Evolutionary conservation across 2,797 vertebrate genomes (phyloP).

Genomic region (Vultur gryphus): DNA sequence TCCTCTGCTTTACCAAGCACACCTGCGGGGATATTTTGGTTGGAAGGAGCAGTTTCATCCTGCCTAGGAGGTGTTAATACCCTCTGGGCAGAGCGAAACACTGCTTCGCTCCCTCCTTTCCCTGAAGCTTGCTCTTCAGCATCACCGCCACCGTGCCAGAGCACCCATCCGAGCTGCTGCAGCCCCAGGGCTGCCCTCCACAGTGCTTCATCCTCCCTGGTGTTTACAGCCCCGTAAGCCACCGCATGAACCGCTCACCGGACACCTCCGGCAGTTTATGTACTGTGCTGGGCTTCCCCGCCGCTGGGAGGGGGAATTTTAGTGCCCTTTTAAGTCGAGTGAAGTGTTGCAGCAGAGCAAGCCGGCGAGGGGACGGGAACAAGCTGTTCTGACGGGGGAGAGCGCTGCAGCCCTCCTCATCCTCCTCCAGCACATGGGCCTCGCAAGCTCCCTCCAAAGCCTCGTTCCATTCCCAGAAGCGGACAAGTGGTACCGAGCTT

Average conservation of each 20-base stretch:
- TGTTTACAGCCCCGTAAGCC: background rate
- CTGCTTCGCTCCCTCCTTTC: rapidly evolving
- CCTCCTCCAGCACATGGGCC: background rate
- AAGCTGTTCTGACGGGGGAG: background rate
- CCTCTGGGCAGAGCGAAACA: background rate
- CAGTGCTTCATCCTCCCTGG: background rate
- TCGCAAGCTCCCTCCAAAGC: background rate
- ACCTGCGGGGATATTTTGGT: background rate
- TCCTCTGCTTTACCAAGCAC: background rate
- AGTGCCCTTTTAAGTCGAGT: background rate
- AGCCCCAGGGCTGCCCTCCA: background rate
- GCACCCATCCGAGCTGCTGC: rapidly evolving
- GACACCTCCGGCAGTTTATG: background rate
- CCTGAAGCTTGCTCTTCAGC: background rate
- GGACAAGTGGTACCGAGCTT: background rate
- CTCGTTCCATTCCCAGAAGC: background rate
- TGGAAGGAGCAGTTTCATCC: background rate
- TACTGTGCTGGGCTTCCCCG: rapidly evolving
- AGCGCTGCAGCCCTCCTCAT: background rate
- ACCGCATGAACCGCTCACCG: rapidly evolving
- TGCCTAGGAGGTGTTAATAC: background rate
- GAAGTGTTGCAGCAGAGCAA: background rate
- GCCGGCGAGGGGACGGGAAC: background rate
- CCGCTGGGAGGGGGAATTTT: background rate
- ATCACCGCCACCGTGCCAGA: rapidly evolving